Evolutionary conservation across 2,888 invertebrate genomes (phyloP).

Genomic region (Kuschelorhynchus macadamiae): DNA sequence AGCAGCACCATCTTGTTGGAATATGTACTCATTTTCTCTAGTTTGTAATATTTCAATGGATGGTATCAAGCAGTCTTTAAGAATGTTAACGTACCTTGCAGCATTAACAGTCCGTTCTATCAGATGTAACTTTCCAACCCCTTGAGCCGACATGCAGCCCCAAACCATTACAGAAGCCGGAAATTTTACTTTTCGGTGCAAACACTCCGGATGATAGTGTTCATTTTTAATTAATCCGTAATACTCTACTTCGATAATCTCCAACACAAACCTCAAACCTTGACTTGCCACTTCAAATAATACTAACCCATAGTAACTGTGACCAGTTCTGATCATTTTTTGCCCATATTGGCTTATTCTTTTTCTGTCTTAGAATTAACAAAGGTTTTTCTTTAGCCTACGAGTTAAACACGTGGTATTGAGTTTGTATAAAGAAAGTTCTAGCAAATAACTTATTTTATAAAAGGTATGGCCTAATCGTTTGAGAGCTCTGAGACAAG

Average conservation of each 20-base stretch:
- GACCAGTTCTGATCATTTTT: too few relatives aligned
- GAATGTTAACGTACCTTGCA: conserved; percentile 2
- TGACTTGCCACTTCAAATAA: too few relatives aligned
- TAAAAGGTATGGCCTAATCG: too few relatives aligned
- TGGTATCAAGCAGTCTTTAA: neutral
- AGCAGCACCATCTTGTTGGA: conserved; percentile 5
- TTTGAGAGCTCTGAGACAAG: too few relatives aligned
- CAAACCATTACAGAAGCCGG: conserved; percentile 2
- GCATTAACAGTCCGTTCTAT: conserved; percentile 5
- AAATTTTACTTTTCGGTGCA: conserved; percentile 12
- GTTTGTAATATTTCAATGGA: conserved; percentile 4
- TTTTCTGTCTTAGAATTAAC: too few relatives aligned
- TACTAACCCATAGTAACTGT: too few relatives aligned
- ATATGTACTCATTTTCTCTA: conserved; percentile 7
- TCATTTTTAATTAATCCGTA: conserved; percentile 6
- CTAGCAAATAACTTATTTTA: too few relatives aligned
- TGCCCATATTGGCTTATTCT: too few relatives aligned
- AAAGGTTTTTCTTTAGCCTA: too few relatives aligned
- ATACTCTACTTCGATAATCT: neutral
- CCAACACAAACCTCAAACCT: too few relatives aligned
- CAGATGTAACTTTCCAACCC: conserved; percentile 5
- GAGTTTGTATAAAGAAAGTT: too few relatives aligned
- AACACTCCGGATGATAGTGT: conserved; percentile 1
- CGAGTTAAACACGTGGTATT: too few relatives aligned
- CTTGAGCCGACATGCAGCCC: conserved; percentile 2